Conservation (phyloP, 2,888 invertebrate species). For the Maniola hyperantus region DNA sequence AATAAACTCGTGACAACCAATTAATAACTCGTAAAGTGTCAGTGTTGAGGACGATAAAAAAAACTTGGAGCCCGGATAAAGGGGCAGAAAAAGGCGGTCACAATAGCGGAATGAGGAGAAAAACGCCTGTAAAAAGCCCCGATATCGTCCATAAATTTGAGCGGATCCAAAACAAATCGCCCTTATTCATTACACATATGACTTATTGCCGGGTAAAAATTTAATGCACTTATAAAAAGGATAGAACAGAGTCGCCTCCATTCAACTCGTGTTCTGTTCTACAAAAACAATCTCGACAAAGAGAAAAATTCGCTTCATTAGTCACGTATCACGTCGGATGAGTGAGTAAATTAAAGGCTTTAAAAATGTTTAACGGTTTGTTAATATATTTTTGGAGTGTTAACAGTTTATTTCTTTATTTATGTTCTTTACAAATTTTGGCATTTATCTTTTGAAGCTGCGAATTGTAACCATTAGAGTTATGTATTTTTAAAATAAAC, state of each 20-base stretch:
- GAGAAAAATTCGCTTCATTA: slow-evolving; percentile 68
- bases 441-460: slow-evolving; percentile 17
- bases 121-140: slow-evolving; percentile 77
- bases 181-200: slow-evolving; percentile 83
- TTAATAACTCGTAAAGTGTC: slow-evolving; percentile 83
- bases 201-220: slow-evolving; percentile 75
- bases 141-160: slow-evolving; percentile 80
- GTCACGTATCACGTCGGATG: slow-evolving; percentile 59
- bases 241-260: slow-evolving; percentile 55
- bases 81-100: slow-evolving; percentile 76
- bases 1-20: slow-evolving; percentile 81
- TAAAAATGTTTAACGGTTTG: slow-evolving; percentile 48
- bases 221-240: slow-evolving; percentile 75
- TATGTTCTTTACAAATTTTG: slow-evolving; percentile 21
- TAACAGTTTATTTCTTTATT: slow-evolving; percentile 27
- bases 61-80: slow-evolving; percentile 66
- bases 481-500: slow-evolving; percentile 2
- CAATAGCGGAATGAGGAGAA: slow-evolving; percentile 75
- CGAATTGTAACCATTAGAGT: slow-evolving; percentile 1
- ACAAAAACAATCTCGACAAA: slow-evolving; percentile 63
- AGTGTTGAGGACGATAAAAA: slow-evolving; percentile 76
- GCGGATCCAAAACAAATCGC: slow-evolving; percentile 82
- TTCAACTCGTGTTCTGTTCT: slow-evolving; percentile 51
- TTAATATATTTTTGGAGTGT: slow-evolving; percentile 34
- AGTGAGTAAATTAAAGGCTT: slow-evolving; percentile 50